A percentile compares a stretch with the other conserved stretches of the same genome.
These are phyloP conservation scores for Leucoraja ocellata DNA, from an alignment of 2,797 vertebrate genomes.

Conservation along the genomic window DNA sequence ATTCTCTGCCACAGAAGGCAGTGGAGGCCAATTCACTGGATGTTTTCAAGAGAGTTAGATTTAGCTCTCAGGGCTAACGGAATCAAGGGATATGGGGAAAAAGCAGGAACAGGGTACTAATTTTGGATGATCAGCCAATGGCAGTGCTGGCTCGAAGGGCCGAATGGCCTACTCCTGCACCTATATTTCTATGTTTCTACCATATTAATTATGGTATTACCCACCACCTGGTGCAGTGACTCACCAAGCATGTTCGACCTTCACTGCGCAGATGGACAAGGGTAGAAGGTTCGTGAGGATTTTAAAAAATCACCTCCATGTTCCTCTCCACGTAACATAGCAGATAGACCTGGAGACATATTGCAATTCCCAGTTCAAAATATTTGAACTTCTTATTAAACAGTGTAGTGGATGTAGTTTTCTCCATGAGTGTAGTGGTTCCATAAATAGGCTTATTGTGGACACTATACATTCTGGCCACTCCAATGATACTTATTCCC, in stretches of 20 bases:
- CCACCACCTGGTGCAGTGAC: background rate
- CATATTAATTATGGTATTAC: background rate
- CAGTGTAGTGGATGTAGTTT: background rate
- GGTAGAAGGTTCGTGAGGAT: background rate
- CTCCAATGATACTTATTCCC: background rate
- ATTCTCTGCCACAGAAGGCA: too few species aligned
- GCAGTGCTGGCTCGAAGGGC: too few species aligned
- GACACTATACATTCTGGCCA: background rate
- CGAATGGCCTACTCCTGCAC: too few species aligned
- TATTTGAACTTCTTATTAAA: background rate
- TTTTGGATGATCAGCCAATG: too few species aligned
- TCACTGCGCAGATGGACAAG: background rate
- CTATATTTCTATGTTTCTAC: too few species aligned
- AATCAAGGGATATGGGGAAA: too few species aligned
- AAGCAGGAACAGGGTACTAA: too few species aligned
- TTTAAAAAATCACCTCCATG: background rate
- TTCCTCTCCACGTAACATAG: background rate
- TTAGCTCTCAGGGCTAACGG: too few species aligned
- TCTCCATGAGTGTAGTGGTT: background rate
- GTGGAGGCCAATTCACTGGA: too few species aligned
- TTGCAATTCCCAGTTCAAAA: background rate
- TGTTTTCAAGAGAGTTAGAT: too few species aligned
- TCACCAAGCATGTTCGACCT: background rate
- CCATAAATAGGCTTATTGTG: background rate
- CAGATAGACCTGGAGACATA: background rate